Evolutionary conservation across 1,140 invertebrate genomes (phyloP), one percentile per base, ranked within the genome.

Genomic region (Drosophila suzukii): DNA sequence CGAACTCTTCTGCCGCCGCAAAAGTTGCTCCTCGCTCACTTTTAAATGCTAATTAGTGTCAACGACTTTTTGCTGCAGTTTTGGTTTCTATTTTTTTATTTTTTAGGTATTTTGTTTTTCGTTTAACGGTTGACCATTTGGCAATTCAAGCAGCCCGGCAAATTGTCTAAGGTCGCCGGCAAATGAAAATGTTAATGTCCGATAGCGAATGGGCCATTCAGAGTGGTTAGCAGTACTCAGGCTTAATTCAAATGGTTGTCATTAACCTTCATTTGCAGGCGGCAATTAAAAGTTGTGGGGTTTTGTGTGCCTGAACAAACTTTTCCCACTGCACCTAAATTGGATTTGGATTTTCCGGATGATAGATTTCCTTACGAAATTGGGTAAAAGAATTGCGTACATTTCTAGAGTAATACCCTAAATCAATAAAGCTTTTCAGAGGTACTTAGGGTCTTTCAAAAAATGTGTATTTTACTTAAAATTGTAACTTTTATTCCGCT

Each of bases 21-120:
- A 54, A 62, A 49, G 54, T 60, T 57, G 47, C 50, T 30, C 55
- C 55, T 61, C 47, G 58, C 41, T 78, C 73, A 70, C 70, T 75
- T 67, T 82, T 74, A 85, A 85, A 85, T 85, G 81, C 81, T 85
- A 85, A 85, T 85, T 85, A 85, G 81, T 85, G 81, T 85, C 81
- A 85, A 78, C 82, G 81, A 78, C 81, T 78, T 78, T 73, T 67
- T 80, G 62, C 43, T 24, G 36, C 13, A 47, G 7, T 24, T 4
- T 41, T 70, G 20, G 15, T 43, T 43, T 53, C 49, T 47, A 36
- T 55, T 55, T 73, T 27, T 74, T 54, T 15, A 0, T 2, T 12
- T 6, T 38, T 8, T 12, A 3, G 27, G 27, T 54, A 55, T 24
- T 72, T 53, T 15, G 49, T 24, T 72, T 74, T 41, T 11, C 32